phyloP scores from a whole-genome alignment of 2,113 vertebrate species.

The Callipepla californica region DNA sequence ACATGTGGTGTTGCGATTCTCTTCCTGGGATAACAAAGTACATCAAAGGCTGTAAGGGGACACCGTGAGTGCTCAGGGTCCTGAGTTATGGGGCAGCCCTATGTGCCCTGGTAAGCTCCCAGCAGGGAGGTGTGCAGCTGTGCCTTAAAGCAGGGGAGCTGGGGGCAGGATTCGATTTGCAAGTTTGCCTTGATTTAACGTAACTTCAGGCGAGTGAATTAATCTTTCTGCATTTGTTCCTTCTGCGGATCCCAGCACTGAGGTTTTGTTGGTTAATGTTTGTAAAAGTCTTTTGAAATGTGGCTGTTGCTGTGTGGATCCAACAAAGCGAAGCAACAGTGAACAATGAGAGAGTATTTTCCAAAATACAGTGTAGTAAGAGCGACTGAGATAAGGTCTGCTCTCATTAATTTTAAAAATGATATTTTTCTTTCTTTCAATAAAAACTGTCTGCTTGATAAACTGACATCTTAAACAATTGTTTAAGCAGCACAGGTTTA shows the following conservation, averaged over 20 bases:
- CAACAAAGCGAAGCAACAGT: constrained; percentile 34
- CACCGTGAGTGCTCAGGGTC: accelerated
- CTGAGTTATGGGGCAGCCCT: neutral
- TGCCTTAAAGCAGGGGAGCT: accelerated
- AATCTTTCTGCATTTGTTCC: neutral
- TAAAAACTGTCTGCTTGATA: constrained; percentile 62
- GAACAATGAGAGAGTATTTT: constrained; percentile 3
- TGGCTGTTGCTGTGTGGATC: neutral
- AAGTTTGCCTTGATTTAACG: neutral
- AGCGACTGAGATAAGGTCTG: constrained; percentile 59
- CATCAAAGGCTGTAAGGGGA: neutral
- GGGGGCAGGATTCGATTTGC: accelerated
- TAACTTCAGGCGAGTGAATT: neutral
- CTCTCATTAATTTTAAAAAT: constrained; percentile 68
- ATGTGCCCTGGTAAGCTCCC: neutral
- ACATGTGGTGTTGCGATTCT: neutral
- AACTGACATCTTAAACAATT: constrained; percentile 65
- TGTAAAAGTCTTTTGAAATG: constrained; percentile 41
- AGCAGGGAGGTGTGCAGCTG: accelerated
- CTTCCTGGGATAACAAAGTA: neutral
- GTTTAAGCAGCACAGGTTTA: constrained; percentile 55
- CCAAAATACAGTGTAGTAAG: constrained; percentile 10
- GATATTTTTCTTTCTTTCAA: constrained; percentile 55
- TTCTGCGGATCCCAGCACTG: neutral
- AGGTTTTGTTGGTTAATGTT: constrained; percentile 39